Evolutionary conservation across 1,140 invertebrate species (phyloP).

Genomic region (Monochamus saltuarius): DNA sequence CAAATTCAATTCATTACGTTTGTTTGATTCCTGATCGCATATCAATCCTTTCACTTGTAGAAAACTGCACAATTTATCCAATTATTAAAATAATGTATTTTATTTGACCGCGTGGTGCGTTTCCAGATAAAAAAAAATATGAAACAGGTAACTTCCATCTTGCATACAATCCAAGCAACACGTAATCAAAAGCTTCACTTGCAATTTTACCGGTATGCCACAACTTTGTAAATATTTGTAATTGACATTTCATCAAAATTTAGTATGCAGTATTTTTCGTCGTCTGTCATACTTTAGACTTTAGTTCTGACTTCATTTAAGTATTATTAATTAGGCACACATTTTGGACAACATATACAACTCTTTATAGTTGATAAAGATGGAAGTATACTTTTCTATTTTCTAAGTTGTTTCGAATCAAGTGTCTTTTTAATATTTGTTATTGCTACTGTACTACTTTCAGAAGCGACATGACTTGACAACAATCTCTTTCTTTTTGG

Average conservation of each 20-base stretch:
- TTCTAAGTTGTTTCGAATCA: too few species aligned
- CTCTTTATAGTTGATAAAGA: too few species aligned
- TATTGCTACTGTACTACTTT: too few species aligned
- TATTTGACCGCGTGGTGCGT: conserved; percentile 2
- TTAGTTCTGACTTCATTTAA: too few species aligned
- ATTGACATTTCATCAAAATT: conserved; percentile 27
- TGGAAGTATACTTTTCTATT: too few species aligned
- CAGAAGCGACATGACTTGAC: too few species aligned
- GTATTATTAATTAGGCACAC: too few species aligned
- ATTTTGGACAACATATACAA: too few species aligned
- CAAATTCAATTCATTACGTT: too few species aligned
- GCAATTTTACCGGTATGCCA: conserved; percentile 8
- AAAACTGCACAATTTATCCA: conserved; percentile 2
- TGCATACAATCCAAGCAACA: conserved; percentile 14
- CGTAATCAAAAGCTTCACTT: conserved; percentile 26
- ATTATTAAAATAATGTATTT: conserved; percentile 4
- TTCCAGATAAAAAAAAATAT: conserved; percentile 19
- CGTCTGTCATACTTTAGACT: background rate
- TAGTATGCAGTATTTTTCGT: conserved; percentile 22
- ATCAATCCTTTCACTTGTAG: conserved; percentile 1
- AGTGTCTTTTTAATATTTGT: background rate
- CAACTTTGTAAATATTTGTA: conserved; percentile 25
- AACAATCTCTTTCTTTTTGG: too few species aligned
- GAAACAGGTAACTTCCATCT: conserved; percentile 27
- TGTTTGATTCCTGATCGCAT: too few species aligned